Conservation (phyloP, 2,113 vertebrate genomes). For the Lasiurus cinereus region DNA sequence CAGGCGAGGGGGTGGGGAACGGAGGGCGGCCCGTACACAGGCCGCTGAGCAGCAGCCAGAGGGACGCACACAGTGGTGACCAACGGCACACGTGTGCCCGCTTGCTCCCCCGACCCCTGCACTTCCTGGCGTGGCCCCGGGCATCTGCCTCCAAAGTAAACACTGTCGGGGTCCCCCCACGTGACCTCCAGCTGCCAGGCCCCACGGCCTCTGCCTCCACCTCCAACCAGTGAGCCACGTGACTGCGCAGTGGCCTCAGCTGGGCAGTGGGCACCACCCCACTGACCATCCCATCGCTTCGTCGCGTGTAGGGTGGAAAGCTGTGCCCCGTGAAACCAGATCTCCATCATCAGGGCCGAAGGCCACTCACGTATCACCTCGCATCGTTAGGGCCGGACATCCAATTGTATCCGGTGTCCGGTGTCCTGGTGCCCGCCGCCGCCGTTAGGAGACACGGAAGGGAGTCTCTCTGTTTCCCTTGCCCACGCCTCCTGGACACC, state of each 20-base stretch:
- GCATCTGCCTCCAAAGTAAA: neutral
- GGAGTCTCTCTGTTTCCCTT: neutral
- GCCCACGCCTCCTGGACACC: neutral
- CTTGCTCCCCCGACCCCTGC: too few relatives aligned
- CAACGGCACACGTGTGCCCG: rapidly evolving
- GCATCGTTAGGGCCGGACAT: neutral
- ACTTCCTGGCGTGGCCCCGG: rapidly evolving
- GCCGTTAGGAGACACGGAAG: too few relatives aligned
- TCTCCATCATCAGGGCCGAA: neutral
- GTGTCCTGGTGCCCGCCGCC: neutral
- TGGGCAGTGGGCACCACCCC: neutral
- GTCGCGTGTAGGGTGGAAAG: neutral
- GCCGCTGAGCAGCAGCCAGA: rapidly evolving
- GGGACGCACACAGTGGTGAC: too few relatives aligned
- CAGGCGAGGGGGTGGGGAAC: neutral
- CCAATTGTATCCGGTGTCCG: rapidly evolving
- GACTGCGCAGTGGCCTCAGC: neutral
- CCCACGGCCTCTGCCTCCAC: neutral
- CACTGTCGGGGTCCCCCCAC: too few relatives aligned
- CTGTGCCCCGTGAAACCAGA: too few relatives aligned
- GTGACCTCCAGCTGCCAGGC: neutral
- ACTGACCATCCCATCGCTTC: rapidly evolving
- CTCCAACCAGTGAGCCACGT: neutral
- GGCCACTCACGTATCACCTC: neutral
- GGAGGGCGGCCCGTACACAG: rapidly evolving